These are phyloP conservation scores for Fistularia tabacaria DNA, from an alignment of 2,797 vertebrate species.

Conservation along the genomic window DNA sequence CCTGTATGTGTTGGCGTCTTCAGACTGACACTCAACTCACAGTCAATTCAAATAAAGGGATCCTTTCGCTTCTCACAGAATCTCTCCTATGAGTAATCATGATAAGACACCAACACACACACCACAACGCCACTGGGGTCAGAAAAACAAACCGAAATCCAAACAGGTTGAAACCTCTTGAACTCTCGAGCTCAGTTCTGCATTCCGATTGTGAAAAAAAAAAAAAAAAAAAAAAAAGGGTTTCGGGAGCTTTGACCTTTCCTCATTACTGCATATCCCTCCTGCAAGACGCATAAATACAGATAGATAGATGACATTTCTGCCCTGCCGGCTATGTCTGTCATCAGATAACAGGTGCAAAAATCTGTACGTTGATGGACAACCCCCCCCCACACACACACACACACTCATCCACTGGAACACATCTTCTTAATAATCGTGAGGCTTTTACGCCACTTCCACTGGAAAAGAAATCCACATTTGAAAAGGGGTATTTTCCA, in stretches of 20 bases:
- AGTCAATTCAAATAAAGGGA: slow-evolving; percentile 71
- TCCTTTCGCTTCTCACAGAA: slow-evolving; percentile 81
- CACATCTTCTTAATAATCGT: not conserved
- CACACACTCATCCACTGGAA: slow-evolving; percentile 10
- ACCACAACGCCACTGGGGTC: not conserved
- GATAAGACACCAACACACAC: slow-evolving; percentile 73
- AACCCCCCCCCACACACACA: no score
- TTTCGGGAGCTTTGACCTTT: no score
- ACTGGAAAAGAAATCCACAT: not conserved
- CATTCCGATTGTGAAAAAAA: no score
- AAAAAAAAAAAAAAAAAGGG: no score
- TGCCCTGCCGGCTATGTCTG: slow-evolving; percentile 58
- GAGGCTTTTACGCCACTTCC: no score
- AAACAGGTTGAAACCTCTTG: not conserved
- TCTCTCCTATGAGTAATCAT: slow-evolving; percentile 97
- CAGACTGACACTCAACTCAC: slow-evolving; percentile 61
- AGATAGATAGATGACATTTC: slow-evolving; percentile 62
- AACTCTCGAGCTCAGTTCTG: not conserved
- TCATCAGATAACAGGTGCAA: slow-evolving; percentile 51
- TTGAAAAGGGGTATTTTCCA: slow-evolving; percentile 2
- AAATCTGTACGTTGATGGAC: slow-evolving; percentile 43
- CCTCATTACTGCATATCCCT: slow-evolving; percentile 12
- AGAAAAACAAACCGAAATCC: slow-evolving; percentile 10
- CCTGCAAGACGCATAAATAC: slow-evolving; percentile 51
- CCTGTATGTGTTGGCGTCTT: slow-evolving; percentile 39